Evolutionary conservation across 30 jellyfish, hydroid and myxozoan species (phyloP), one percentile per base, ranked within the genome.

Genomic region (Mastigias papua): DNA sequence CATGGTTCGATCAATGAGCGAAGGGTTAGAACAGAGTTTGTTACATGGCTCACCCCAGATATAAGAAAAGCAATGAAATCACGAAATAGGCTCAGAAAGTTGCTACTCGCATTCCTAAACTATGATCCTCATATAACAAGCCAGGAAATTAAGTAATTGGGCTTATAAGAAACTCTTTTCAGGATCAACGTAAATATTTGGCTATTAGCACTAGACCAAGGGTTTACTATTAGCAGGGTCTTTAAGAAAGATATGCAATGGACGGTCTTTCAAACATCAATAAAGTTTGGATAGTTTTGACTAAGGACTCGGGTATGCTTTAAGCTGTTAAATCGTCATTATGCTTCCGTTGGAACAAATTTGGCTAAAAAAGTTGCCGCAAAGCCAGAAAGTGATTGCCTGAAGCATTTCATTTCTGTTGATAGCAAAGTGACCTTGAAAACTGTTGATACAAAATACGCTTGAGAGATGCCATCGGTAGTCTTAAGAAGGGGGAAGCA

Each of bases 1-100:
- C 86, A 74, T 74, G 86, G 73, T 29, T 73, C 86, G 49, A 48
- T 74, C 46, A 74, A 68, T 3, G 46, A 48, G 46, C 51, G 73
- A 74, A 74, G 48, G 27, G 65, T 34, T 32, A 48, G 49, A 23
- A n/a, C 86, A 35, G 72, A 74, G 17, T 74, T 74, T 42, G 86
- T 48, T 74, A 73, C 73, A 32, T 74, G 86, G 86, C 31, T 49
- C 9, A n/a, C 86, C 26, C 35, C 86, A 25, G 25, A 48, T n/a
- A 11, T 49, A 25, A 74, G 73, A 29, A 66, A 22, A 66, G 27
- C 78, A 30, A 66, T 32, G 48, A 46, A 66, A 46, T 7, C 78
- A 13, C 27, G 48, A 30, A 46, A 66, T 30, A 66, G 54, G 54
- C 54, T 37, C 54, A 37, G 11, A 37, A 37, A 37, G 54, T 37